phyloP scores from a whole-genome alignment of 2,797 vertebrate species.

The Potorous gilbertii region DNA sequence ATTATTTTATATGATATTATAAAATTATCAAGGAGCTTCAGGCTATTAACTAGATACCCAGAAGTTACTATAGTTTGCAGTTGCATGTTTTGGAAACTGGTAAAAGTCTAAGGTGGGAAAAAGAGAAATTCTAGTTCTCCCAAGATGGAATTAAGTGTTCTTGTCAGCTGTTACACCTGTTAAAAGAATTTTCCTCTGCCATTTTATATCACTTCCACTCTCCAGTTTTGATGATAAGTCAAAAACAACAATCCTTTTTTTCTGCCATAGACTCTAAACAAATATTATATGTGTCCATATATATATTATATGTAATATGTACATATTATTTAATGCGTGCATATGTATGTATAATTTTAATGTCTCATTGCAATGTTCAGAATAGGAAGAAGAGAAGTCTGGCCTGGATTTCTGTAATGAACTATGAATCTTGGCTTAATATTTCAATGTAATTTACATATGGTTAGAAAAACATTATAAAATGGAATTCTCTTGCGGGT shows the following conservation, averaged over 20 bases:
- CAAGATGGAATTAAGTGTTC: neutral
- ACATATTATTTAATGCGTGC: neutral
- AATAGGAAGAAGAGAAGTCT: neutral
- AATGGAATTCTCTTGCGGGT: conserved; percentile 49
- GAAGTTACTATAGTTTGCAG: neutral
- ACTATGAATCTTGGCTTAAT: conserved; percentile 4
- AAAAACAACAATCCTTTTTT: neutral
- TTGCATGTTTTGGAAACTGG: neutral
- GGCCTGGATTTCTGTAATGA: neutral
- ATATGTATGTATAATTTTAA: neutral
- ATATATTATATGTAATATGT: neutral
- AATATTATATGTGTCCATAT: neutral
- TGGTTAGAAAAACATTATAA: conserved; percentile 6
- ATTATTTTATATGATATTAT: neutral
- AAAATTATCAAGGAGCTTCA: neutral
- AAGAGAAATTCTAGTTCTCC: conserved; percentile 25
- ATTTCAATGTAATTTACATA: conserved; percentile 16
- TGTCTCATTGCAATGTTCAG: neutral
- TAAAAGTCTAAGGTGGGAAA: conserved; percentile 20
- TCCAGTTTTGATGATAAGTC: neutral
- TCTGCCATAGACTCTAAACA: neutral
- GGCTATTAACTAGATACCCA: neutral
- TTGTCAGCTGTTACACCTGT: neutral
- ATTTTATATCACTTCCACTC: neutral
- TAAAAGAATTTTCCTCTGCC: neutral